Percentiles rank a stretch among this genome's conserved stretches.
phyloP scores from a whole-genome alignment of 2,113 vertebrate genomes.

The Lagopus leucura region DNA sequence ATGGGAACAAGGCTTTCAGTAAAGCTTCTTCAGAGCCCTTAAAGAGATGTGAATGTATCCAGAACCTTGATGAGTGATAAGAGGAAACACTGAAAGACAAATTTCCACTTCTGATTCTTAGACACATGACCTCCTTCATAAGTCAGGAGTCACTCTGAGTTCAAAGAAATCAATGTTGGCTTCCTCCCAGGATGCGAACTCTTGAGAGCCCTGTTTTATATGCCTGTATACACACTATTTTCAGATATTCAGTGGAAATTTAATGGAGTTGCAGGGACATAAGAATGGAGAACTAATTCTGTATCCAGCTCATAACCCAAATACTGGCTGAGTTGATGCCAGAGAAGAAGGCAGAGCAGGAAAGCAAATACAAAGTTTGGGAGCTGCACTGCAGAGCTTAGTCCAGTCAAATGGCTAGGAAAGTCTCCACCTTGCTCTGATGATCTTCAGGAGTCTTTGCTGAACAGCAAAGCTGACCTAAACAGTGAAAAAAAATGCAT shows the following conservation, averaged over 20 bases:
- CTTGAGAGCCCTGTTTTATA: background rate
- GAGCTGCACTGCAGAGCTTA: background rate
- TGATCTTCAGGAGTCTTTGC: background rate
- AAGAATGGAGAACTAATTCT: background rate
- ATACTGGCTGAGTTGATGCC: background rate
- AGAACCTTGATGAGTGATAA: slow-evolving; percentile 46
- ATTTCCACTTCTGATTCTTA: slow-evolving; percentile 52
- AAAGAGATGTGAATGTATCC: slow-evolving; percentile 39
- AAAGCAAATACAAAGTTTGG: background rate
- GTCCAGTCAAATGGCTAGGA: background rate
- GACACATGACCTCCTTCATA: slow-evolving; percentile 25
- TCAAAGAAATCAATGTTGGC: slow-evolving; percentile 26
- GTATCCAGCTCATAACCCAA: background rate
- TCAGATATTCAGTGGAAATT: slow-evolving; percentile 13
- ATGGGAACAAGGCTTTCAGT: slow-evolving; percentile 28
- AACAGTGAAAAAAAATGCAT: background rate
- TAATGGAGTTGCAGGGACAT: background rate
- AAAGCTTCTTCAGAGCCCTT: background rate
- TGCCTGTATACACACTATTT: slow-evolving; percentile 13
- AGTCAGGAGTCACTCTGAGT: slow-evolving; percentile 43
- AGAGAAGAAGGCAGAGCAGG: background rate
- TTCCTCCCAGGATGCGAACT: background rate
- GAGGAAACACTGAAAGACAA: slow-evolving; percentile 41
- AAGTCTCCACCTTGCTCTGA: background rate
- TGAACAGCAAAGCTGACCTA: background rate